Evolutionary conservation across 2,113 vertebrate genomes (phyloP).

Genomic region (Acanthisitta chloris): DNA sequence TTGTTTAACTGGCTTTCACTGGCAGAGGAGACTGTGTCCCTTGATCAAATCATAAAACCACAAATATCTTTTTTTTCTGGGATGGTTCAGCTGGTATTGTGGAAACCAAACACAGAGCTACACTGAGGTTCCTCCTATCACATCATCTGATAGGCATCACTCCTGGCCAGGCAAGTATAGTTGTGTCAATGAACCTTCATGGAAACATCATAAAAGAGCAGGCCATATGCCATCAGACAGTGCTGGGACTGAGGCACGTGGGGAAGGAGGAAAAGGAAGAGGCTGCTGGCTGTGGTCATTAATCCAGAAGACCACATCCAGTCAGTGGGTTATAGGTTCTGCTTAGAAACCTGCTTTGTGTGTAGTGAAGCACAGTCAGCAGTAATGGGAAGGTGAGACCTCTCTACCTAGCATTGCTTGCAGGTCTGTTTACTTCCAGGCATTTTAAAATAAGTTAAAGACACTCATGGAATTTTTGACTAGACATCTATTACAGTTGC

Average conservation of each 20-base stretch:
- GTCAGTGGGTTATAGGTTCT: neutral
- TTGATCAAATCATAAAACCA: neutral
- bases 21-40: neutral
- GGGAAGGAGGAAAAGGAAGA: neutral
- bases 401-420: neutral
- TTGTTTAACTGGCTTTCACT: neutral
- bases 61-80: neutral
- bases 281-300: neutral
- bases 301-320: neutral
- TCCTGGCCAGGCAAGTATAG: neutral
- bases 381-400: neutral
- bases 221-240: neutral
- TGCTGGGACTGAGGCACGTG: neutral
- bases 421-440: neutral
- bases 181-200: neutral
- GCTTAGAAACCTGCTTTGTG: neutral
- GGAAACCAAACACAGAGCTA: neutral
- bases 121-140: neutral
- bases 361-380: neutral
- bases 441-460: neutral
- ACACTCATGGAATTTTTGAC: neutral
- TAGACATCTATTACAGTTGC: neutral
- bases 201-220: neutral
- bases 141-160: neutral
- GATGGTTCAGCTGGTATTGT: neutral